A percentile compares a stretch with the other conserved stretches of the same genome.
These are phyloP conservation scores for Sebastes schlegelii DNA, from an alignment of 2,113 vertebrate genomes.

Conservation along the genomic window DNA sequence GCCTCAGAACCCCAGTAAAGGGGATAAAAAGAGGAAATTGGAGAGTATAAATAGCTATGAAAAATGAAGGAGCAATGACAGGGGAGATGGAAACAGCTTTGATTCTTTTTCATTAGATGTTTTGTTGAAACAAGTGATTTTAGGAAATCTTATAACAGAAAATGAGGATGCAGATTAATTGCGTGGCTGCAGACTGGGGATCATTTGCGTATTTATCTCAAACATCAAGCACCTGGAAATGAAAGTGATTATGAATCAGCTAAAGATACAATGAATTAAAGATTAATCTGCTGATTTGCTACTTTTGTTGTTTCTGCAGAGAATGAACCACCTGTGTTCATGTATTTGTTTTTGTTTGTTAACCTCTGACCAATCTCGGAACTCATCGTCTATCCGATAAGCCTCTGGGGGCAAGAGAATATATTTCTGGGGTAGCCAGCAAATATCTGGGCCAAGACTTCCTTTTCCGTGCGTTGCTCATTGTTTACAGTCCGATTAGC, in stretches of 20 bases:
- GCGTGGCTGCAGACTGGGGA: constrained; percentile 5
- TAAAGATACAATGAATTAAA: constrained; percentile 23
- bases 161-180: constrained; percentile 16
- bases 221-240: constrained; percentile 39
- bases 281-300: constrained; percentile 26
- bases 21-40: constrained; percentile 39
- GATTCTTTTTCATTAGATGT: constrained; percentile 5
- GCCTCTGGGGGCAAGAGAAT: no score
- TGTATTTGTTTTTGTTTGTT: neutral
- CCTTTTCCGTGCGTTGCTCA: no score
- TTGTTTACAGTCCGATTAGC: no score
- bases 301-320: neutral
- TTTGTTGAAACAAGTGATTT: constrained; percentile 10
- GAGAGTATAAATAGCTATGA: constrained; percentile 24
- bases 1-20: constrained; percentile 38
- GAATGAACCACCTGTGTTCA: neutral
- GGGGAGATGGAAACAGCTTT: neutral
- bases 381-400: neutral
- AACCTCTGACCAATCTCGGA: neutral
- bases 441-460: no score
- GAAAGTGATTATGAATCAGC: constrained; percentile 11
- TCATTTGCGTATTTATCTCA: constrained; percentile 39
- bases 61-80: constrained; percentile 36
- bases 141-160: constrained; percentile 14
- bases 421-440: no score